phyloP scores from a whole-genome alignment of 2,888 invertebrate species.

The Mesodorylaimus sp. region DNA sequence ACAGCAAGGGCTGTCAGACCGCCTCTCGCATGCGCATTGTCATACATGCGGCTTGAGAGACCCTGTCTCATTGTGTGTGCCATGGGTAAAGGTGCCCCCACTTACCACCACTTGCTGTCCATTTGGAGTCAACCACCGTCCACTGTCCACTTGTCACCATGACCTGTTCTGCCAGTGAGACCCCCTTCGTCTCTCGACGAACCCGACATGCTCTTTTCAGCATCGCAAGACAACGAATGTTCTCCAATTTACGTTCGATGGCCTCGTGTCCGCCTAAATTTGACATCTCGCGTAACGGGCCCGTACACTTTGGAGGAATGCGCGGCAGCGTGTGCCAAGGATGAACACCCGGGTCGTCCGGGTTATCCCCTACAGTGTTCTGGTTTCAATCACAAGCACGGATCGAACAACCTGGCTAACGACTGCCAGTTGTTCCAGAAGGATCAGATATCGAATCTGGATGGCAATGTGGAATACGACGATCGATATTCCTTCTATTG shows the following conservation, averaged over 20 bases:
- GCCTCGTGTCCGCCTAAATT: constrained; percentile 24
- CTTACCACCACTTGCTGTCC: no score
- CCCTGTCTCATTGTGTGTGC: no score
- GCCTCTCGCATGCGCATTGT: no score
- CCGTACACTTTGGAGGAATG: constrained; percentile 20
- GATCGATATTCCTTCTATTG: constrained; percentile 29
- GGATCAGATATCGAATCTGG: constrained; percentile 19
- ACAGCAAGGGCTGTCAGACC: no score
- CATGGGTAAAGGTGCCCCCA: no score
- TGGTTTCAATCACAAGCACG: constrained; percentile 26
- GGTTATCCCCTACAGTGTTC: constrained; percentile 20
- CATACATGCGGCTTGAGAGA: no score
- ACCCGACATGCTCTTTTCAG: no score
- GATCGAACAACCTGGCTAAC: constrained; percentile 21
- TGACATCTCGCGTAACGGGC: constrained; percentile 20
- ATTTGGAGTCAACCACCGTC: no score
- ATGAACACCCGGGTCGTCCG: constrained; percentile 18
- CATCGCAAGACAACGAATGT: constrained; percentile 13
- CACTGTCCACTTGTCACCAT: no score
- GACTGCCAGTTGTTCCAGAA: constrained; percentile 24
- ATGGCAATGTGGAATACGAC: constrained; percentile 28
- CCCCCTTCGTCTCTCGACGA: no score
- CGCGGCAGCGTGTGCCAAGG: constrained; percentile 20
- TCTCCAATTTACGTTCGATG: constrained; percentile 25
- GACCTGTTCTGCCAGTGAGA: no score